phyloP scores from a whole-genome alignment of 2,888 invertebrate genomes.

The Machimus atricapillus region DNA sequence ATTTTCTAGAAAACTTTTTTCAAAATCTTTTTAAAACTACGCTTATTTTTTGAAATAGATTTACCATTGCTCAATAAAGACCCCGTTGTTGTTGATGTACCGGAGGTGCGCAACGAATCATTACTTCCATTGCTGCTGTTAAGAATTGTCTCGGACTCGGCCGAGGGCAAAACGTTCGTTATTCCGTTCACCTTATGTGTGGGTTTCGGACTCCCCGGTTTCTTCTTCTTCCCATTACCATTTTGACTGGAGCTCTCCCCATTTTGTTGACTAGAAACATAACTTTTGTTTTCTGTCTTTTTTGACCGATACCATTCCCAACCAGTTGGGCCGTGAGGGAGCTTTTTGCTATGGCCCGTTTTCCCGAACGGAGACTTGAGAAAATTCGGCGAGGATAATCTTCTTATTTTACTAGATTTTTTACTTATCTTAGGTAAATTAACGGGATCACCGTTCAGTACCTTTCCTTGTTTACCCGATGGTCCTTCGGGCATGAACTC shows the following conservation, averaged over 20 bases:
- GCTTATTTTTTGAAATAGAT: constrained; percentile 65
- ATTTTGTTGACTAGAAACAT: constrained; percentile 28
- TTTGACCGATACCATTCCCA: constrained; percentile 62
- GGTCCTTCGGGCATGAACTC: constrained; percentile 62
- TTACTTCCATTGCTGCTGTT: constrained; percentile 56
- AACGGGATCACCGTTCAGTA: background rate
- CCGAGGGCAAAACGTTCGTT: constrained; percentile 49
- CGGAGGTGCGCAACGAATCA: constrained; percentile 56
- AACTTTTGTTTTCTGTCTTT: constrained; percentile 48
- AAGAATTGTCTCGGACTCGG: constrained; percentile 54
- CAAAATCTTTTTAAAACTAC: constrained; percentile 77
- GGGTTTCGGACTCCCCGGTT: background rate
- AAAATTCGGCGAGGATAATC: constrained; percentile 69
- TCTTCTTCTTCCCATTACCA: background rate
- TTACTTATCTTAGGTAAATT: constrained; percentile 46
- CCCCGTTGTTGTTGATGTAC: constrained; percentile 41
- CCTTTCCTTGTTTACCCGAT: constrained; percentile 54
- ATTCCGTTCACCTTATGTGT: background rate
- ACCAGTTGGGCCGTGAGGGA: constrained; percentile 60
- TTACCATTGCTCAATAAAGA: constrained; percentile 50
- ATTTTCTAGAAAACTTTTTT: constrained; percentile 72
- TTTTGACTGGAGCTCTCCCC: constrained; percentile 4
- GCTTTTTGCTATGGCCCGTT: constrained; percentile 50
- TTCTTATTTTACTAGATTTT: constrained; percentile 65
- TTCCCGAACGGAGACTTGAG: constrained; percentile 66